Conservation (phyloP, 2,888 invertebrate genomes). For the Cantharis rustica region DNA sequence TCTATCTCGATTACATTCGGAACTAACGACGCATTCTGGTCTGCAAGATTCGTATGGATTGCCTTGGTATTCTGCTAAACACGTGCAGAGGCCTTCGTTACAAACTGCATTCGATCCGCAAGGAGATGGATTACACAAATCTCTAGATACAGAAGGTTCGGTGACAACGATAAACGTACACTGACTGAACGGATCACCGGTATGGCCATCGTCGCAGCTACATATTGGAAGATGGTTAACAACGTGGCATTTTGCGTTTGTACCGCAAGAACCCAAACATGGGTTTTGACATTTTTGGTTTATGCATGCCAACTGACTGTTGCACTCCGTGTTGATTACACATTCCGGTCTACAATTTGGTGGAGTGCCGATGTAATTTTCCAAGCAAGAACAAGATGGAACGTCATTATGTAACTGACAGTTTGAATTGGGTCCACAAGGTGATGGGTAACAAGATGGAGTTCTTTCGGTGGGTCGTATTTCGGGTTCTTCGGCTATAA, state of each 20-base stretch:
- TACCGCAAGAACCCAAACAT: conserved; percentile 81
- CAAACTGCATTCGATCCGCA: conserved; percentile 78
- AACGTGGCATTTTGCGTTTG: conserved; percentile 78
- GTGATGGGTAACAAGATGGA: conserved; percentile 79
- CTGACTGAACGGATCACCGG: conserved; percentile 81
- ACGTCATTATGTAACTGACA: conserved; percentile 75
- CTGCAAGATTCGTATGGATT: conserved; percentile 72
- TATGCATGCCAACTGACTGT: conserved; percentile 75
- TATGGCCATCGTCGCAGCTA: conserved; percentile 73
- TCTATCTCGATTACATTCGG: conserved; percentile 67
- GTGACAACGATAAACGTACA: conserved; percentile 63
- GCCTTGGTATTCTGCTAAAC: conserved; percentile 66
- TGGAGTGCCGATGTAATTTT: conserved; percentile 78
- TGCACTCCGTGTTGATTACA: conserved; percentile 78
- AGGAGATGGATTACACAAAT: conserved; percentile 73
- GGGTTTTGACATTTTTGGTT: conserved; percentile 82
- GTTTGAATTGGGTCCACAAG: conserved; percentile 83
- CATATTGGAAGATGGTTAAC: conserved; percentile 82
- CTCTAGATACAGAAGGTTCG: conserved; percentile 54
- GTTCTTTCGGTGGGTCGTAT: conserved; percentile 64
- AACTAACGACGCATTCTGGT: conserved; percentile 72
- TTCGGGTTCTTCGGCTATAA: conserved; percentile 42
- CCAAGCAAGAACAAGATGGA: conserved; percentile 79
- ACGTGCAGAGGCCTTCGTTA: conserved; percentile 66
- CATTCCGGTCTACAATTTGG: conserved; percentile 83